Base-by-base conservation (phyloP, 1,140 invertebrate genomes). In the Solenopsis invicta region DNA sequence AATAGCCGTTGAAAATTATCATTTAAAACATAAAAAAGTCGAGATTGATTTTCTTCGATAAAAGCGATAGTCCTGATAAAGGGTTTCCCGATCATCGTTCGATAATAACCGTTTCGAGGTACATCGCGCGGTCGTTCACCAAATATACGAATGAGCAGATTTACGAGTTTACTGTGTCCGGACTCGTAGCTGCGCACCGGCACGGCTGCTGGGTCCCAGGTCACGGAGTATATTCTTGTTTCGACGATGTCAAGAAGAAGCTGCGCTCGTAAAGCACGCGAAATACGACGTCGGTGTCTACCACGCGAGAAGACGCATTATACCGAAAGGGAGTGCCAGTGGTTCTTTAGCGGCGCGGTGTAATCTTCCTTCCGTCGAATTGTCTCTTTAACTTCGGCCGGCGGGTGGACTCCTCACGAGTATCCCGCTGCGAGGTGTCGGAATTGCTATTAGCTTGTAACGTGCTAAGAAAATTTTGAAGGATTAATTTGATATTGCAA, bases 201-300 rank as follows among this genome's bases (percentile, higher is more conserved):
- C 50, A 13, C 74, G 74, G 56, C 54, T n/a, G 21, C 54, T 37
- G 66, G 37, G 71, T 52, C 18, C 13, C 62, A 41, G 16, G 62
- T 74, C n/a, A 41, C 52, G 59, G 16, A 48, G 62, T 75, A 37
- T 89, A 87, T 91, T 82, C 89, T 91, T 82, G 80, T 88, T 86
- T 87, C 52, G 75, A 88, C 50, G 77, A 61, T 66, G 77, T 75
- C 69, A 86, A 87, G 88, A 88, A 89, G 84, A 52, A 75, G 13
- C 84, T 76, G 80, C 85, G 80, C 87, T 89, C 81, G 77, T 91
- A 89, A 91, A 91, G 85, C 77, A 89, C 61, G 86, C 85, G 87
- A 88, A 87, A 87, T 88, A 89, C 77, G 81, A 72, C 86, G 90
- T 89, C 88, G 77, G 87, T 91, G 91, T 85, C 71, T 86, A 87